A percentile compares a stretch with the other conserved stretches of the same genome.
Evolutionary conservation across 2,888 invertebrate genomes (phyloP).

Genomic region (Strigamia maritima): DNA sequence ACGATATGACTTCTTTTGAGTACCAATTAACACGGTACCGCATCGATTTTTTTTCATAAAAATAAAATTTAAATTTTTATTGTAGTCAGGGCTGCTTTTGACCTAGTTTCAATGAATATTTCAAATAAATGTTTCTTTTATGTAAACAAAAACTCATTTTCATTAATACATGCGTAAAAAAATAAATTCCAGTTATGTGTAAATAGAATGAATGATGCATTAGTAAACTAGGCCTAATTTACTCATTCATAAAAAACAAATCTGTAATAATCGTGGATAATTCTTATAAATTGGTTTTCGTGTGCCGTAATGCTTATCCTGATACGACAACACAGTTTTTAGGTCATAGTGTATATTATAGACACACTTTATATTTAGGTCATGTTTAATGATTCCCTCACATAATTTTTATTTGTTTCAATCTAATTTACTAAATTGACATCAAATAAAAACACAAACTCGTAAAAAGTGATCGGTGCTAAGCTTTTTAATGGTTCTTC

Average conservation of each 20-base stretch:
- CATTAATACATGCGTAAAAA: too few species aligned
- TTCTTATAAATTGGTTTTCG: background rate
- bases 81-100: background rate
- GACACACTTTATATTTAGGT: background rate
- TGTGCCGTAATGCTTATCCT: background rate
- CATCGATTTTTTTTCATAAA: background rate
- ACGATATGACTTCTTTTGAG: background rate
- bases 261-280: background rate
- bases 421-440: background rate
- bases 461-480: background rate
- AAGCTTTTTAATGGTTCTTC: too few species aligned
- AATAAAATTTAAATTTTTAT: background rate
- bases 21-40: background rate
- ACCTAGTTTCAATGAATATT: background rate
- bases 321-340: background rate
- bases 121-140: too few species aligned
- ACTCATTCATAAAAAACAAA: background rate
- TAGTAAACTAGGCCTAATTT: too few species aligned
- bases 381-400: slow-evolving; percentile 1
- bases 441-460: background rate
- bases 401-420: background rate
- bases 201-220: too few species aligned
- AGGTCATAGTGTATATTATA: background rate
- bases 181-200: too few species aligned
- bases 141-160: too few species aligned